Evolutionary conservation across 1,140 invertebrate species (phyloP).

Genomic region (Eufriesea mexicana): DNA sequence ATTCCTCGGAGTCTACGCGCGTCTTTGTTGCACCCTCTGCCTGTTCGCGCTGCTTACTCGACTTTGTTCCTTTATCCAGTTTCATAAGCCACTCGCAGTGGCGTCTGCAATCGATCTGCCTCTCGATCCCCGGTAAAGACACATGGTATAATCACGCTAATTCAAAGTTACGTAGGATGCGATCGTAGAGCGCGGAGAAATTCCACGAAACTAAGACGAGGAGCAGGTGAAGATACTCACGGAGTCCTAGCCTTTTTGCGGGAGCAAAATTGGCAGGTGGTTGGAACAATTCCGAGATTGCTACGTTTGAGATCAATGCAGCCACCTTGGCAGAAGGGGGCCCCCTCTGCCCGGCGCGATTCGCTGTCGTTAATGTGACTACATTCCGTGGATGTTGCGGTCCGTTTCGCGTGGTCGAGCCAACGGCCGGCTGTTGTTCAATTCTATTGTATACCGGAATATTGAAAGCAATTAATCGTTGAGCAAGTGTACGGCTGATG

Average conservation of each 20-base stretch:
- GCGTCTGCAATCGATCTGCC: too few species aligned
- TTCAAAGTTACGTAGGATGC: neutral
- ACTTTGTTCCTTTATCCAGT: too few species aligned
- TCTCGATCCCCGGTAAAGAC: too few species aligned
- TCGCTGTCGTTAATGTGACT: neutral
- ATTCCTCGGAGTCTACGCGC: too few species aligned
- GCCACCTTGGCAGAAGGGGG: too few species aligned
- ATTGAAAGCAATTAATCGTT: slow-evolving; percentile 28
- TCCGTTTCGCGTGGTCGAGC: neutral
- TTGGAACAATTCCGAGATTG: neutral
- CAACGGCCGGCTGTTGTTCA: neutral
- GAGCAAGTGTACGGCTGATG: slow-evolving; percentile 17
- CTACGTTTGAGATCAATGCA: neutral
- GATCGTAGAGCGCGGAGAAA: neutral
- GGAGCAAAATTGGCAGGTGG: slow-evolving; percentile 44
- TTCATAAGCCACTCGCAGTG: too few species aligned
- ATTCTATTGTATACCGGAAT: slow-evolving; percentile 18
- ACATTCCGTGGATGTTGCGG: neutral
- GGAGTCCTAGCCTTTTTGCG: slow-evolving; percentile 6
- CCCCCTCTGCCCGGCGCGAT: neutral
- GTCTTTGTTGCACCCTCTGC: too few species aligned
- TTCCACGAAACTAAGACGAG: slow-evolving; percentile 12
- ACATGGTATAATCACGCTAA: too few species aligned
- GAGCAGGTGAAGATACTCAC: slow-evolving; percentile 15
- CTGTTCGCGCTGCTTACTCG: too few species aligned